A percentile compares a stretch with the other conserved stretches of the same genome.
These are phyloP conservation scores for Mico argentatus DNA, from an alignment of 2,797 vertebrate genomes.

Conservation along the genomic window DNA sequence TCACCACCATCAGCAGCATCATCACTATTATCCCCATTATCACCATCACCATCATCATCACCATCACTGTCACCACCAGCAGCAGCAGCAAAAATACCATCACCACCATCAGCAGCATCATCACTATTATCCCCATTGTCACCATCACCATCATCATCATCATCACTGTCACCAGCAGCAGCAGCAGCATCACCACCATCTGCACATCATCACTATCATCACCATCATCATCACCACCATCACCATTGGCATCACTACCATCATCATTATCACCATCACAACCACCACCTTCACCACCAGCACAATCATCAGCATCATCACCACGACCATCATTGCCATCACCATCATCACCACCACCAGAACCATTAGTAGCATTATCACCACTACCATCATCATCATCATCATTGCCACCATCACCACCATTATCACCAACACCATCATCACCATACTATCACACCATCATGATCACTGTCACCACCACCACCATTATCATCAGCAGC, in stretches of 20 bases:
- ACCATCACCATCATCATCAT: background rate
- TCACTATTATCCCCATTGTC: background rate
- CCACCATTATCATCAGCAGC: background rate
- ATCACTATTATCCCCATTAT: background rate
- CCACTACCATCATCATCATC: rapidly evolving
- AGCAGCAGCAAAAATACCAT: too few relatives aligned
- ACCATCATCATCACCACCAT: background rate
- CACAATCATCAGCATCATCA: too few relatives aligned
- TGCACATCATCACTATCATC: background rate
- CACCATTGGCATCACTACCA: too few relatives aligned
- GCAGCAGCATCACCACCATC: background rate
- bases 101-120: background rate
- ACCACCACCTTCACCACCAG: too few relatives aligned
- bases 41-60: background rate
- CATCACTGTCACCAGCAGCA: background rate
- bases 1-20: background rate
- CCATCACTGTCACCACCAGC: too few relatives aligned
- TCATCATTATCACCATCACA: background rate
- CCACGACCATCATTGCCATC: rapidly evolving
- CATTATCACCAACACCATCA: rapidly evolving
- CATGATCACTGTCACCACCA: background rate
- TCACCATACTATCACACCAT: background rate
- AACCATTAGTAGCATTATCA: too few relatives aligned
- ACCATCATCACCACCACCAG: too few relatives aligned
- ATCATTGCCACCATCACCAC: background rate